Evolutionary conservation across 2,888 invertebrate genomes (phyloP).

Genomic region (Sipunculus nudus): DNA sequence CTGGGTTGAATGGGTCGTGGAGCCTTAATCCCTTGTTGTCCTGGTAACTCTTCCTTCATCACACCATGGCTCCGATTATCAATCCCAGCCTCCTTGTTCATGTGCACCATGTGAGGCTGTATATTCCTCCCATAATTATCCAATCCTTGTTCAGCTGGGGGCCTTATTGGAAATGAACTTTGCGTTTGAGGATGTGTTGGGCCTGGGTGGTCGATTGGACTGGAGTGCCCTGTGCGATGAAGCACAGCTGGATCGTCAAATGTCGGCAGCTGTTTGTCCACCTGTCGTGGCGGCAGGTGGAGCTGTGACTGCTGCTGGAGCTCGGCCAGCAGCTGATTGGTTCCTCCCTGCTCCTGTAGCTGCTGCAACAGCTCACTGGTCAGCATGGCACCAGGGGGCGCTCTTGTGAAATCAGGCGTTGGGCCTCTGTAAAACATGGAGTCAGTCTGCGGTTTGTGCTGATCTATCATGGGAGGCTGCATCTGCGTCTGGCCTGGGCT

Average conservation of each 20-base stretch:
- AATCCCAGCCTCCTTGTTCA: too few relatives aligned
- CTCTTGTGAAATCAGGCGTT: neutral
- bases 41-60: too few relatives aligned
- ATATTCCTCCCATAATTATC: too few relatives aligned
- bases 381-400: neutral
- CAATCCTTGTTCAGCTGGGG: too few relatives aligned
- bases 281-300: neutral
- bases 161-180: too few relatives aligned
- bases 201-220: neutral
- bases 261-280: neutral
- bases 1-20: too few relatives aligned
- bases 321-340: conserved; percentile 1
- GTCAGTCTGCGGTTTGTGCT: neutral
- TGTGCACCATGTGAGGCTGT: too few relatives aligned
- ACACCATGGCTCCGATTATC: too few relatives aligned
- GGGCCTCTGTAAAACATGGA: too few relatives aligned
- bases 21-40: too few relatives aligned
- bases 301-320: conserved; percentile 22
- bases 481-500: conserved; percentile 12
- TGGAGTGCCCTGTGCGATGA: neutral
- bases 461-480: neutral
- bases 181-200: too few relatives aligned
- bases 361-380: conserved; percentile 9
- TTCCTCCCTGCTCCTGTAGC: neutral
- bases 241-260: neutral